Base-by-base conservation (phyloP, 1,140 invertebrate species). In the Drosophila orena region DNA sequence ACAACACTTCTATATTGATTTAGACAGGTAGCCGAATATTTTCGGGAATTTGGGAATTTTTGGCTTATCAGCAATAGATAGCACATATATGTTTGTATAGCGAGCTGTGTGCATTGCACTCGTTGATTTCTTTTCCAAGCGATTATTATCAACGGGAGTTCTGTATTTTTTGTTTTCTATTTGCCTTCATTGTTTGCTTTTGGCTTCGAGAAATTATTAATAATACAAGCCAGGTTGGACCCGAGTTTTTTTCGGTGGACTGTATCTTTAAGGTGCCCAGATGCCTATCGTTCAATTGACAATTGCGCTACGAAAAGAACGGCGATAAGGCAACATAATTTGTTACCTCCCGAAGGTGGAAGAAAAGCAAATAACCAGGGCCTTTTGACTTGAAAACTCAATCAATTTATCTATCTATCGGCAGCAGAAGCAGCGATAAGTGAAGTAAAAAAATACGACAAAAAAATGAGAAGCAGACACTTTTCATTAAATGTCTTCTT, bases 251-350 rank as follows among this genome's bases (percentile, higher is more conserved):
- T 40, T 27, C 30, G 30, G 17, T 42, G 42, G 37, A 52, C 64
- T 50, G 42, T 70, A 70, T 70, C 68, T 70, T 70, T 54, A 60
- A 73, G 70, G 57, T 62, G 40, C 34, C 34, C 54, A 79, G 81
- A 83, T 88, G 83, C 55, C 69, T 88, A 86, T 86, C 83, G 58
- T 59, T 50, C 83, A 65, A 86, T 88, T 88, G 83, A 88, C 83
- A 88, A 86, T 86, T 81, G 83, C 78, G 83, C 78, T 86, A 81
- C 83, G 81, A 43, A 78, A 86, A 50, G 49, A 42, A 40, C 14
- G 49, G 49, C 55, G 83, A 79, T 88, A 86, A 86, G 83, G 75
- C 75, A 81, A 86, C 75, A 83, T 79, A 76, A 81, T 72, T 86
- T 59, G 70, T 78, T 58, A 69, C 68, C 75, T 77, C 61, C 52